These are phyloP conservation scores for Nothobranchius furzeri DNA, from an alignment of 2,113 vertebrate genomes.

Conservation along the genomic window DNA sequence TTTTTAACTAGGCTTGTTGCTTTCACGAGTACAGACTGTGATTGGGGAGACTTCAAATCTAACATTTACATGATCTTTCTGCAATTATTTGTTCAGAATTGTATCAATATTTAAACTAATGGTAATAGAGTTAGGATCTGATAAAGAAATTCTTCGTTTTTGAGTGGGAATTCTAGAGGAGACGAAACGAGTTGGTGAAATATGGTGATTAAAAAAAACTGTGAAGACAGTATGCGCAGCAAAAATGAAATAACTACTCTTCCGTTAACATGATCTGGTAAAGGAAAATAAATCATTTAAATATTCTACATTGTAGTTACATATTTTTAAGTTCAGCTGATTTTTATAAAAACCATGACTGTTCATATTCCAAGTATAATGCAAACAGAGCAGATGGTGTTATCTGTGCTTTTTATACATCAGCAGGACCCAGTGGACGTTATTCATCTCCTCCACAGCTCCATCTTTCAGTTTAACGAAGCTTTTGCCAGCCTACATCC, in stretches of 20 bases:
- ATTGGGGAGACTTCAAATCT: not conserved
- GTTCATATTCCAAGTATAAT: not conserved
- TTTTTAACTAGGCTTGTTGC: not conserved
- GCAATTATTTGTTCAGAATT: slow-evolving; percentile 15
- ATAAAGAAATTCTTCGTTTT: slow-evolving; percentile 29
- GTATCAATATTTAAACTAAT: slow-evolving; percentile 29
- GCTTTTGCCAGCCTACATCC: slow-evolving; percentile 44
- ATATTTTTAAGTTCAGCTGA: not conserved
- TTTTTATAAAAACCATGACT: not conserved
- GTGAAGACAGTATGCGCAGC: slow-evolving; percentile 10
- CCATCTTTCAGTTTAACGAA: slow-evolving; percentile 44
- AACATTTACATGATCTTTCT: slow-evolving; percentile 25
- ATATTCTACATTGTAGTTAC: not conserved
- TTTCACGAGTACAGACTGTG: not conserved
- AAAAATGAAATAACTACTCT: not conserved
- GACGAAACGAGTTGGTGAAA: slow-evolving; percentile 10
- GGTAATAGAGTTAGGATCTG: slow-evolving; percentile 2
- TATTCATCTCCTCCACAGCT: slow-evolving; percentile 19
- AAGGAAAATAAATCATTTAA: not conserved
- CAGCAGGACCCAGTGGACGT: slow-evolving; percentile 21
- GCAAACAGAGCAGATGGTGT: slow-evolving; percentile 1
- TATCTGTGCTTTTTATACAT: slow-evolving; percentile 29
- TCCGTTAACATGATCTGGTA: not conserved
- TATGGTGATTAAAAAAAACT: not conserved
- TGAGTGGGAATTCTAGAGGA: not conserved